These are phyloP conservation scores for Xiphophorus couchianus DNA, from an alignment of 2,113 vertebrate genomes.

Conservation along the genomic window DNA sequence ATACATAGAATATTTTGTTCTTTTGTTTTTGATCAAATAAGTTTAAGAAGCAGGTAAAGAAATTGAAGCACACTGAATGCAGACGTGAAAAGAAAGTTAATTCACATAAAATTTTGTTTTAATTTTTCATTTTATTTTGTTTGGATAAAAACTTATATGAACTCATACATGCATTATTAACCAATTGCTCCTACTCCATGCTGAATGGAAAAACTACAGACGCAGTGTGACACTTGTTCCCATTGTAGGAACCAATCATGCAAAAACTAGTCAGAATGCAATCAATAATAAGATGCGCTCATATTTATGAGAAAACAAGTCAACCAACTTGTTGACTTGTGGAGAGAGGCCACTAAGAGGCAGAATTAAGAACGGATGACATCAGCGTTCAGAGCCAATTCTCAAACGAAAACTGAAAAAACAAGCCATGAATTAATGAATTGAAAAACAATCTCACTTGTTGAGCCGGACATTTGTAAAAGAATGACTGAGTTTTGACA, in stretches of 20 bases:
- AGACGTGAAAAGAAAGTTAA: too few species aligned
- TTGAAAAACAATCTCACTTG: slow-evolving; percentile 32
- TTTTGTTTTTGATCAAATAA: too few species aligned
- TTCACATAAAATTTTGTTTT: too few species aligned
- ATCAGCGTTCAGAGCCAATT: background rate
- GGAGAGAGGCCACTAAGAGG: background rate
- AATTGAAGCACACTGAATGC: too few species aligned
- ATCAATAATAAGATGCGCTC: slow-evolving; percentile 56
- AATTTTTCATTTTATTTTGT: background rate
- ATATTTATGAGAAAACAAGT: slow-evolving; percentile 24
- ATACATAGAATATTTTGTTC: too few species aligned
- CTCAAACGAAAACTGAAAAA: background rate
- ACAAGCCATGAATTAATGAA: slow-evolving; percentile 28
- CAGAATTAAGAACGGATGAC: slow-evolving; percentile 2
- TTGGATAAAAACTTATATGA: background rate
- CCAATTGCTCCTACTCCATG: background rate
- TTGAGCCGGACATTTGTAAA: slow-evolving; percentile 27
- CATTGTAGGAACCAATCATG: slow-evolving; percentile 18
- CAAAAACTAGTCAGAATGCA: slow-evolving; percentile 58
- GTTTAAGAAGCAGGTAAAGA: too few species aligned
- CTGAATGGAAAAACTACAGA: slow-evolving; percentile 16
- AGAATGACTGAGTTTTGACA: slow-evolving; percentile 20
- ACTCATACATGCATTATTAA: background rate
- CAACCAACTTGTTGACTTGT: background rate
- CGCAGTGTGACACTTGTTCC: slow-evolving; percentile 21